These are phyloP conservation scores for Chloropsis cyanopogon DNA, from an alignment of 2,113 vertebrate species.

Conservation along the genomic window DNA sequence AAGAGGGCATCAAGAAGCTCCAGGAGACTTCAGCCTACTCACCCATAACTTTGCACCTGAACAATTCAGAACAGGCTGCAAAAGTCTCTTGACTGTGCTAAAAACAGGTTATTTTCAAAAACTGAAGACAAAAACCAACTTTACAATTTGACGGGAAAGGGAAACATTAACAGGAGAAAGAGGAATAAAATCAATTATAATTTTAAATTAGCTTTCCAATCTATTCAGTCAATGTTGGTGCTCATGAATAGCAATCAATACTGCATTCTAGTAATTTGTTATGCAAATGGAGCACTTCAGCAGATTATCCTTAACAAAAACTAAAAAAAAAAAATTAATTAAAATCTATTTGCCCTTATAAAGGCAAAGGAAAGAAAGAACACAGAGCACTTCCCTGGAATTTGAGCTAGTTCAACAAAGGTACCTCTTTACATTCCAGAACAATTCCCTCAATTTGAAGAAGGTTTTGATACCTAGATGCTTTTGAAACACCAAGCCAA, in stretches of 20 bases:
- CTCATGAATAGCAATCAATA: slow-evolving; percentile 18
- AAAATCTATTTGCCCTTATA: not conserved
- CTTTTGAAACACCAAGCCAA: not conserved
- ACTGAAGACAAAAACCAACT: not conserved
- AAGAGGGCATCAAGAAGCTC: not conserved
- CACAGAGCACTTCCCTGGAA: not conserved
- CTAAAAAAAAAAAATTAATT: not conserved
- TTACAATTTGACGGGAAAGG: not conserved
- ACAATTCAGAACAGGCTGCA: not conserved
- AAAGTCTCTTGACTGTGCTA: not conserved
- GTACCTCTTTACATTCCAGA: not conserved
- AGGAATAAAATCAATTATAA: slow-evolving; percentile 14
- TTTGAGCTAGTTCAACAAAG: not conserved
- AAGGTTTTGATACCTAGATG: not conserved
- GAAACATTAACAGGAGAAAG: not conserved
- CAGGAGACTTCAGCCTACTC: not conserved
- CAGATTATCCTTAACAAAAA: slow-evolving; percentile 7
- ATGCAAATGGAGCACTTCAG: slow-evolving; percentile 47
- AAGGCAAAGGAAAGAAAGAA: not conserved
- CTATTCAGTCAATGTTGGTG: slow-evolving; percentile 16
- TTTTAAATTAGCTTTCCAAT: slow-evolving; percentile 50
- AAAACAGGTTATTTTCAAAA: not conserved
- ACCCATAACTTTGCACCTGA: not conserved
- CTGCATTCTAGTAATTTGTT: slow-evolving; percentile 6
- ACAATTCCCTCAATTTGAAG: not conserved